phyloP scores from a whole-genome alignment of 2,888 invertebrate genomes.

The Maniola hyperantus region DNA sequence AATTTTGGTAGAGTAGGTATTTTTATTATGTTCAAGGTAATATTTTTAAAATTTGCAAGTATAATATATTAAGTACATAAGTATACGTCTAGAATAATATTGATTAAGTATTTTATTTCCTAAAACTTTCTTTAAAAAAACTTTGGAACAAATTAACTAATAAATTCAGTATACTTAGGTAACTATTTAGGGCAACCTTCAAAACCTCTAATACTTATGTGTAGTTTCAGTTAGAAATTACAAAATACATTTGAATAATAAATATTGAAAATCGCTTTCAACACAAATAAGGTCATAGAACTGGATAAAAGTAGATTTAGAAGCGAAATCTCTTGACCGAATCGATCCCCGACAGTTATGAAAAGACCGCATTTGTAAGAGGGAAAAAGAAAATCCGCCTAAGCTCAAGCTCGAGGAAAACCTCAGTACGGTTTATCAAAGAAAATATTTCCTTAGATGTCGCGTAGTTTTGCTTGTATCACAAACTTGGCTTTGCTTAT shows the following conservation, averaged over 20 bases:
- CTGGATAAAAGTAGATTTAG: conserved; percentile 62
- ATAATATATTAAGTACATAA: background rate
- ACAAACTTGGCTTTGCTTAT: conserved; percentile 45
- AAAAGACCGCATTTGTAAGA: conserved; percentile 66
- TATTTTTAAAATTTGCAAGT: conserved; percentile 3
- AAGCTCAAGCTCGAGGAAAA: conserved; percentile 64
- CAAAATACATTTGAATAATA: background rate
- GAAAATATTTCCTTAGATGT: conserved; percentile 71
- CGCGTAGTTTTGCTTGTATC: conserved; percentile 57
- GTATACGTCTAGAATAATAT: too few species aligned
- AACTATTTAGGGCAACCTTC: too few species aligned
- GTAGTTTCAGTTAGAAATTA: background rate
- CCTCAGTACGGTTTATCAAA: conserved; percentile 66
- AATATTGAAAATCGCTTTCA: background rate
- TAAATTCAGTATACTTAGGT: too few species aligned
- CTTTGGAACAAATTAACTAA: too few species aligned
- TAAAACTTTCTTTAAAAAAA: too few species aligned
- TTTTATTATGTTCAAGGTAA: conserved; percentile 29
- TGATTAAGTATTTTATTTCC: too few species aligned
- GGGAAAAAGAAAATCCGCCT: conserved; percentile 63
- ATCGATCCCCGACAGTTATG: conserved; percentile 75
- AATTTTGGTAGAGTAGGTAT: conserved; percentile 25
- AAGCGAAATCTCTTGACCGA: conserved; percentile 63
- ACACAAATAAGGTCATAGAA: conserved; percentile 36
- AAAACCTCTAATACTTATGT: too few species aligned